Conservation (phyloP, 2,797 vertebrate genomes). For the Ctenochaetus hawaiiensis region DNA sequence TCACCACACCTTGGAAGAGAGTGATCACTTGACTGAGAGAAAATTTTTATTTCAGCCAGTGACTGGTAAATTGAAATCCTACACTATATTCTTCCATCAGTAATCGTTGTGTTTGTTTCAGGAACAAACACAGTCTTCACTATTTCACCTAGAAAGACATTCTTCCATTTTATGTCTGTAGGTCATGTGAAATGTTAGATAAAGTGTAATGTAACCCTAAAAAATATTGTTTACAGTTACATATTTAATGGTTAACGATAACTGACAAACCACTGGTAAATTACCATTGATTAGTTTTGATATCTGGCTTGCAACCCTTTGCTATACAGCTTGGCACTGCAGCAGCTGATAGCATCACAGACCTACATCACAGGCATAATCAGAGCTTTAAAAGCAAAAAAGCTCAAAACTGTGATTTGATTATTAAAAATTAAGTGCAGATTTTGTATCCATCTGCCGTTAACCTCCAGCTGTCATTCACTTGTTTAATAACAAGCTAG, state of each 20-base stretch:
- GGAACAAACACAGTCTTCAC: neutral
- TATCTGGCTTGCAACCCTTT: neutral
- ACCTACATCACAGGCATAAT: neutral
- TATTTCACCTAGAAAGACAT: neutral
- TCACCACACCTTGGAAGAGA: constrained; percentile 16
- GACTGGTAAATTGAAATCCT: constrained; percentile 18
- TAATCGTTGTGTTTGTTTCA: neutral
- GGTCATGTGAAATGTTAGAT: neutral
- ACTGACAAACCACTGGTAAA: neutral
- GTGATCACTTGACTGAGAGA: neutral
- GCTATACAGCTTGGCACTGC: neutral
- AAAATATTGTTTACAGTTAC: neutral
- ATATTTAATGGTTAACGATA: neutral
- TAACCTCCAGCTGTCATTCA: no score
- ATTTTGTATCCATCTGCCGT: no score
- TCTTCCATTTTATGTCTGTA: neutral
- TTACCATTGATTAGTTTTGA: neutral
- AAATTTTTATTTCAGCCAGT: constrained; percentile 1
- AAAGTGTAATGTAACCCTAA: neutral
- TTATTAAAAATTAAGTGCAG: no score
- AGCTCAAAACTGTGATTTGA: no score
- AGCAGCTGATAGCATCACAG: neutral
- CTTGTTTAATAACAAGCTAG: no score
- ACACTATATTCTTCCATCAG: constrained; percentile 1
- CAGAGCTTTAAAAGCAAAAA: no score